These are phyloP conservation scores for Chydorus sphaericus DNA, from an alignment of 2,888 invertebrate species.

Conservation along the genomic window DNA sequence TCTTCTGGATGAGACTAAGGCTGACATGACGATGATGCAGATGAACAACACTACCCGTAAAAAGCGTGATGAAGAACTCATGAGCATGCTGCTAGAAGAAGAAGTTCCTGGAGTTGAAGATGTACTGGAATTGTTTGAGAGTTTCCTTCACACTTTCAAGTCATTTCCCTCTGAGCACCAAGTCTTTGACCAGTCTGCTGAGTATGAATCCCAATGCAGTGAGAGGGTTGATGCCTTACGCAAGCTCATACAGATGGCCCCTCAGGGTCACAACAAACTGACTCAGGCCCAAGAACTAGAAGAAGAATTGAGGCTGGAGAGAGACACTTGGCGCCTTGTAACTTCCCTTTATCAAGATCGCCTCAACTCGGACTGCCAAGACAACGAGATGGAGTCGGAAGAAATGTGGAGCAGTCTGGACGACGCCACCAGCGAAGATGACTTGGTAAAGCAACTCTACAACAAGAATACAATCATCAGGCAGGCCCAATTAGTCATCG, in stretches of 20 bases:
- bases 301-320: constrained; percentile 51
- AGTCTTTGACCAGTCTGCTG: constrained; percentile 43
- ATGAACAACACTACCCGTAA: background rate
- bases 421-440: constrained; percentile 24
- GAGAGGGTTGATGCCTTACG: constrained; percentile 41
- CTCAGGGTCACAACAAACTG: constrained; percentile 14
- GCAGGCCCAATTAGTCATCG: constrained; percentile 59
- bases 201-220: constrained; percentile 46
- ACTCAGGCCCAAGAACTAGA: constrained; percentile 23
- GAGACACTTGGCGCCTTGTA: constrained; percentile 76
- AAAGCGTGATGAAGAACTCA: background rate
- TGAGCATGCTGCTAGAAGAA: constrained; percentile 1
- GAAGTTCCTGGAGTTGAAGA: constrained; percentile 1
- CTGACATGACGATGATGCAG: background rate
- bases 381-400: constrained; percentile 23
- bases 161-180: constrained; percentile 26
- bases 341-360: constrained; percentile 70
- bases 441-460: constrained; percentile 41
- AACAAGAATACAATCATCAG: constrained; percentile 38
- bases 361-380: constrained; percentile 32
- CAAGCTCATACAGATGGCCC: constrained; percentile 29
- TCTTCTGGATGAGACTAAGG: background rate
- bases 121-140: constrained; percentile 7
- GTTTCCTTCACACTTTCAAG: constrained; percentile 13
- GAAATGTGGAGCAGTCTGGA: constrained; percentile 17